Evolutionary conservation across 2,888 invertebrate genomes (phyloP).

Genomic region (Caenorhabditis zanzibari): DNA sequence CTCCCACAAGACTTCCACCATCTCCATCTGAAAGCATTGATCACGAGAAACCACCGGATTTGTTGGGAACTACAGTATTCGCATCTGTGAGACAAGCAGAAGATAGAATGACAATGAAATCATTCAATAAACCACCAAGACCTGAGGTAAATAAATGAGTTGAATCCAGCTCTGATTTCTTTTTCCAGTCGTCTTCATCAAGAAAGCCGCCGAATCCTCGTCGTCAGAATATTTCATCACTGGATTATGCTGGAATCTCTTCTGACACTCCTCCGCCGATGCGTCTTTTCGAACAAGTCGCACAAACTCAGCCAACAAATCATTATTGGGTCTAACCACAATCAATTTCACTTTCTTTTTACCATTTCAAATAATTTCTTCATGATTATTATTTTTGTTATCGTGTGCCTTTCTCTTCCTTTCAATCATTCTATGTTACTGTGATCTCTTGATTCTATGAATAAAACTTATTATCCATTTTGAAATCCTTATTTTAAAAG

Average conservation of each 20-base stretch:
- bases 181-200: slow-evolving; percentile 23
- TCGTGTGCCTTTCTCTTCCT: slow-evolving; percentile 31
- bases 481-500: background rate
- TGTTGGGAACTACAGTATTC: slow-evolving; percentile 78
- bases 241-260: slow-evolving; percentile 72
- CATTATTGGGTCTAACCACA: slow-evolving; percentile 67
- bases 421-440: slow-evolving; percentile 20
- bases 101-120: slow-evolving; percentile 60
- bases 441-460: slow-evolving; percentile 21
- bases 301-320: slow-evolving; percentile 62
- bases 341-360: slow-evolving; percentile 7
- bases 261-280: slow-evolving; percentile 72
- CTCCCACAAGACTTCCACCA: slow-evolving; percentile 60
- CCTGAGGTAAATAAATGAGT: slow-evolving; percentile 24
- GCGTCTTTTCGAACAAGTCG: slow-evolving; percentile 74
- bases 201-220: slow-evolving; percentile 45
- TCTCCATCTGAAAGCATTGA: slow-evolving; percentile 57
- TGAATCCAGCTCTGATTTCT: background rate
- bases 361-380: background rate
- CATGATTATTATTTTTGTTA: background rate
- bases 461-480: background rate
- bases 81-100: slow-evolving; percentile 70
- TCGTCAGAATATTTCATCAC: slow-evolving; percentile 53
- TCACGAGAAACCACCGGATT: slow-evolving; percentile 60
- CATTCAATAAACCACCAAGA: slow-evolving; percentile 49